Base-by-base conservation (phyloP, 2,888 invertebrate species). In the Dicyrtomina minuta region DNA sequence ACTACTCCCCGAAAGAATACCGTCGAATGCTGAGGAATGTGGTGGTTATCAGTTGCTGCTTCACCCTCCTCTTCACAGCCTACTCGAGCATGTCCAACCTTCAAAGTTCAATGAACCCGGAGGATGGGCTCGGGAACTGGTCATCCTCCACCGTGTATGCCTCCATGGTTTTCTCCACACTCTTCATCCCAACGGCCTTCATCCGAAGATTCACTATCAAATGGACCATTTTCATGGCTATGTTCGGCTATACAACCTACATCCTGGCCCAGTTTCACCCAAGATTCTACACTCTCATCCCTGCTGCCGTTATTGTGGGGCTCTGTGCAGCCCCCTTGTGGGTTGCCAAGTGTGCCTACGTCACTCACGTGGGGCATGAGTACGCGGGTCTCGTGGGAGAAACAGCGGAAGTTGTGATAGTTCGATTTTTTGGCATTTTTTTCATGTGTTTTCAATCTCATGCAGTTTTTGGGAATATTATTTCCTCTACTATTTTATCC, bases 341-440 rank as follows among this genome's bases (percentile, higher is more conserved):
- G 98, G 93, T 96, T 0, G 93, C 97, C 17, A 94, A 97, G 82
- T 96, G 97, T 24, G 22, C 71, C 93, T 95, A 1, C 82, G 86
- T 98, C 74, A 97, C 96, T 24, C 93, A 96, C 84, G 92, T 91
- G 49, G 96, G 95, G 56, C 91, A 92, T 74, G 89, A 91, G 76
- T 93, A 93, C 84, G 93, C 96, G n/a, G 91, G 91, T 80, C 84
- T 94, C 72, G 92, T 92, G 15, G 90, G 91, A 79, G 91, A 92
- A 81, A 88, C 91, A 27, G 89, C 92, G 64, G 93, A 95, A 81
- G 93, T 92, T 24, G 93, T 96, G 79, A 93, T 98, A 79, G 95
- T 96, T 69, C 85, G 95, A 80, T 97, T 98, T 87, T 98, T 98
- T 83, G 98, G 98, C 51, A 92, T 96, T 87, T 98, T 98, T 88